Evolutionary conservation across 2,888 invertebrate genomes (phyloP), one percentile per base, ranked within the genome.

Genomic region (Lasioglossum villosulum): DNA sequence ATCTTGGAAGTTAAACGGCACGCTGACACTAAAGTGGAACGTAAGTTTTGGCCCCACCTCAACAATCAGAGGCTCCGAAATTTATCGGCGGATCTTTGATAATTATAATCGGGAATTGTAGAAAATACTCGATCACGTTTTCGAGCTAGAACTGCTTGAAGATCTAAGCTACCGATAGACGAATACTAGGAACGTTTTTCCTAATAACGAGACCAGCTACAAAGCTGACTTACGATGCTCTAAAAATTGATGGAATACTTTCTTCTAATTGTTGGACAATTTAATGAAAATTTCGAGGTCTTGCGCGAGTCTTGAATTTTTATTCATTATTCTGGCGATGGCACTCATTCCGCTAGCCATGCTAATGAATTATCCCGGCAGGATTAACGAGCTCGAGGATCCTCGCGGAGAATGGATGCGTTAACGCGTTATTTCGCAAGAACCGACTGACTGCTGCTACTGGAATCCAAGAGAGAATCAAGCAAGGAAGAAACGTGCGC

Each of bases 1-100:
- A 86, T 88, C 86, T 79, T 77, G 75, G 73, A 82, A 85, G 52
- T 74, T 77, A 79, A 78, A 56, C 78, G 82, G 27, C 52, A 34
- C 48, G n/a, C 48, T 39, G 56, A 63, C 52, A 48, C 39, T 73
- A 83, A 83, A 86, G 78, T 80, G 70, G 42, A 45, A 19, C 75
- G 27, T 52, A 73, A 34, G 48, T 19, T 45, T 10, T 42, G 23
- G 83, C 72, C 45, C 0, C 12, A 2, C 12, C 70, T 42, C 39
- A 6, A 23, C 37, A 8, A 30, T 10, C 19, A 10, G 37, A 68
- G 23, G 3, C 34, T 3, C 1, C 66, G 66, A 68, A 30, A 68
- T 34, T 34, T 66, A 68, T 37, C 34, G 23, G 23, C 34, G 19
- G 23, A 23, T 10, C 23, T 37, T 30, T 8, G 16, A 6, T 8